Evolutionary conservation across 1,140 invertebrate species (phyloP), one percentile per base, ranked within the genome.

Genomic region (Aphis craccivora): DNA sequence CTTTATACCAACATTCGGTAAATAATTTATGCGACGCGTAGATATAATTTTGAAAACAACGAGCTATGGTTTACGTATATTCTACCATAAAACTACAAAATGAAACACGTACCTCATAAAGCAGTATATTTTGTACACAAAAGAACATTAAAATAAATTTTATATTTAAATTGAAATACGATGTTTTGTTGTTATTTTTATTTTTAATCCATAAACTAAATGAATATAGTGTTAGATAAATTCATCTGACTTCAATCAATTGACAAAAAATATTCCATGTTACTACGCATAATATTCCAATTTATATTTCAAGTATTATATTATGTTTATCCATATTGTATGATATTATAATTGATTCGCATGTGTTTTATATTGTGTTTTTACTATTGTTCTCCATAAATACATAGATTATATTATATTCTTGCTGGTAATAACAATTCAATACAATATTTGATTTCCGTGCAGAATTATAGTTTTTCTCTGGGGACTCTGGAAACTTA

Each of bases 11-110:
- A 20, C 60, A 76, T 76, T n/a, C 60, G 30, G 60, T 76, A n/a
- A n/a, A 76, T 76, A 76, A 35, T 76, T n/a, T 76, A 76, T 76
- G 60, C n/a, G n/a, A n/a, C 30, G 60, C 60, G 30, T 76, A 18
- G 60, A 76, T 76, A 76, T n/a, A n/a, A 76, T 76, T 76, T n/a
- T 76, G 60, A 76, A 76, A 76, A 76, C 60, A 76, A 76, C 60
- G 14, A 76, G 60, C 60, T 76, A 76, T 30, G 4, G 25, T 60
- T 60, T 60, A 30, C 55, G 4, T 60, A 60, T 35, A 76, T 1
- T n/a, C 60, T n/a, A 14, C 60, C n/a, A 76, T 76, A 76, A 76
- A 76, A 76, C 60, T n/a, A n/a, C 60, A 76, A 76, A 76, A 76
- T n/a, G 30, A 76, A 76, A 35, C 60, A 76, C 60, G n/a, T 76